These are phyloP conservation scores for Gastrophysa polygoni DNA, from an alignment of 2,888 invertebrate species.

Conservation along the genomic window DNA sequence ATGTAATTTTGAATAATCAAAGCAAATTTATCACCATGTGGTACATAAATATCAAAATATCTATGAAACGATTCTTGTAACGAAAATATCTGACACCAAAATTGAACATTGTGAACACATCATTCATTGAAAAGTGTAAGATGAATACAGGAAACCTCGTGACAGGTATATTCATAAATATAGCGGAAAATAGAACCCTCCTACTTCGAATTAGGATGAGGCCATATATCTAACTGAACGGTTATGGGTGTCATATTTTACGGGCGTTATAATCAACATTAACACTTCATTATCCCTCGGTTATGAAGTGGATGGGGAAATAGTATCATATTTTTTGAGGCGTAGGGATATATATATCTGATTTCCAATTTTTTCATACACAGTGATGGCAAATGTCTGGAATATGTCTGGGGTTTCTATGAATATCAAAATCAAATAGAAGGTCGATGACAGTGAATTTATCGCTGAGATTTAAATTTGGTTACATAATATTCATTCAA, in stretches of 20 bases:
- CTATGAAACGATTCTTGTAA: not conserved
- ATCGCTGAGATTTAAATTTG: too few relatives aligned
- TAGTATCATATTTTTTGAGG: not conserved
- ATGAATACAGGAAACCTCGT: slow-evolving; percentile 40
- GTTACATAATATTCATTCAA: too few relatives aligned
- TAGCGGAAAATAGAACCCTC: slow-evolving; percentile 29
- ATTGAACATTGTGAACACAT: slow-evolving; percentile 23
- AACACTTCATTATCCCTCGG: slow-evolving; percentile 28
- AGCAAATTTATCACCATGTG: too few relatives aligned
- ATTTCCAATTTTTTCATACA: too few relatives aligned
- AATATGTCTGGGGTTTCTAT: too few relatives aligned
- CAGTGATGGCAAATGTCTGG: too few relatives aligned
- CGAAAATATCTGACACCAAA: not conserved
- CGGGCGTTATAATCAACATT: slow-evolving; percentile 29
- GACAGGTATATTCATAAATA: slow-evolving; percentile 43
- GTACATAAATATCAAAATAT: not conserved
- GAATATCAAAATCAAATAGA: too few relatives aligned
- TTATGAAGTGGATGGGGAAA: slow-evolving; percentile 12
- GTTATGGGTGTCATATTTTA: slow-evolving; percentile 29
- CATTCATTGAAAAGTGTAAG: slow-evolving; percentile 41
- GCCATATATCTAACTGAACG: slow-evolving; percentile 27
- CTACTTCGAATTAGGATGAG: slow-evolving; percentile 24
- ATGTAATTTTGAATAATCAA: too few relatives aligned
- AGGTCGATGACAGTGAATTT: too few relatives aligned
- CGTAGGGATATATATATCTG: not conserved